Conservation (phyloP, 2,113 vertebrate genomes). For the Glaucomys volans region DNA sequence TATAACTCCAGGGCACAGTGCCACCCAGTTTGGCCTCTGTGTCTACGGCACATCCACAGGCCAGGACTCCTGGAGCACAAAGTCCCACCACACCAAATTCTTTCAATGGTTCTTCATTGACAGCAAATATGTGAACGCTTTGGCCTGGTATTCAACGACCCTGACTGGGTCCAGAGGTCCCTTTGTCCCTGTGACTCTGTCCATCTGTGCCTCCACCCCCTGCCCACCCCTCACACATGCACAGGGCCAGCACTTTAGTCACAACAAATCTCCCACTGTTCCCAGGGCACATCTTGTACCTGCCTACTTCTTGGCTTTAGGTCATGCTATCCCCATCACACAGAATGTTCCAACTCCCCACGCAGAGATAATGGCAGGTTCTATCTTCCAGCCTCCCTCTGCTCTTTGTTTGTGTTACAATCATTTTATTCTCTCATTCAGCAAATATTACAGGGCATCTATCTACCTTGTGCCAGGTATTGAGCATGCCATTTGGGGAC, state of each 20-base stretch:
- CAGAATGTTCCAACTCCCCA: not conserved
- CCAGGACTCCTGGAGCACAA: not conserved
- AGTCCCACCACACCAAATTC: not conserved
- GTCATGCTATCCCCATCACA: not conserved
- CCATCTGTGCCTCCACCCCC: not conserved
- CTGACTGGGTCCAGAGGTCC: not conserved
- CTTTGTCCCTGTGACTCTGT: not conserved
- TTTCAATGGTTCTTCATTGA: not conserved
- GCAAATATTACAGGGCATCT: not conserved
- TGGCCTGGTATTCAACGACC: not conserved
- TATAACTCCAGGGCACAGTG: too few relatives aligned
- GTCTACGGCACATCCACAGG: accelerated
- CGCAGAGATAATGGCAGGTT: accelerated
- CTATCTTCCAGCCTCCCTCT: not conserved
- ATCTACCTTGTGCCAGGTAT: not conserved
- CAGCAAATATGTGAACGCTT: not conserved
- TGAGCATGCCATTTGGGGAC: not conserved
- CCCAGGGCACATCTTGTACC: not conserved
- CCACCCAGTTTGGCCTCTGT: not conserved
- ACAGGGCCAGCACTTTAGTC: not conserved
- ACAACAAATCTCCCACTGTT: not conserved
- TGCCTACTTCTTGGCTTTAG: not conserved
- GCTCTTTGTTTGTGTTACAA: not conserved
- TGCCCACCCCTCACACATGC: too few relatives aligned
- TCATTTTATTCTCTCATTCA: not conserved